Evolutionary conservation across 1,140 invertebrate genomes (phyloP).

Genomic region (Procambarus clarkii): DNA sequence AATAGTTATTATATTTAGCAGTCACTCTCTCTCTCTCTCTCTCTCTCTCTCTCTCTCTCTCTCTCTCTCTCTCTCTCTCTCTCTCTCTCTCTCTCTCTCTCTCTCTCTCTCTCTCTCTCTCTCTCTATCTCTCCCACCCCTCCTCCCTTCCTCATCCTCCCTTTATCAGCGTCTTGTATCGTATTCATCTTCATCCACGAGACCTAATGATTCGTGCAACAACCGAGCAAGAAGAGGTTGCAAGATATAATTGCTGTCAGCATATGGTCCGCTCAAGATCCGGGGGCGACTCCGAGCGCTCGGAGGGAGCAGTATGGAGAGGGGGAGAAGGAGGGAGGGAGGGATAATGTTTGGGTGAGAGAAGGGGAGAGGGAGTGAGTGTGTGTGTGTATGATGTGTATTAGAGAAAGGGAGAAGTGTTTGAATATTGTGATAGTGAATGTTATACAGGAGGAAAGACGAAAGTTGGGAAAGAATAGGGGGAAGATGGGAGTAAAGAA

Average conservation of each 20-base stretch:
- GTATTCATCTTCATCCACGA: no score
- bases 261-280: neutral
- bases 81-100: neutral
- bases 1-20: no score
- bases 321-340: neutral
- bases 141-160: neutral
- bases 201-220: neutral
- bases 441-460: neutral
- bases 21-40: neutral
- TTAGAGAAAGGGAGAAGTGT: neutral
- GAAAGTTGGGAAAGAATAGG: neutral
- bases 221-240: neutral
- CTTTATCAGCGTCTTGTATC: neutral
- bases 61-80: conserved; percentile 5
- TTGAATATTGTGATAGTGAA: neutral
- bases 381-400: no score
- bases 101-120: neutral
- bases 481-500: neutral
- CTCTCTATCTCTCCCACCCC: no score
- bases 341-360: neutral
- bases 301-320: neutral
- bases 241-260: neutral
- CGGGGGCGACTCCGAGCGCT: no score
- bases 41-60: neutral
- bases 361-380: neutral